phyloP scores from a whole-genome alignment of 2,113 vertebrate species.

The Ammodramus savannarum region DNA sequence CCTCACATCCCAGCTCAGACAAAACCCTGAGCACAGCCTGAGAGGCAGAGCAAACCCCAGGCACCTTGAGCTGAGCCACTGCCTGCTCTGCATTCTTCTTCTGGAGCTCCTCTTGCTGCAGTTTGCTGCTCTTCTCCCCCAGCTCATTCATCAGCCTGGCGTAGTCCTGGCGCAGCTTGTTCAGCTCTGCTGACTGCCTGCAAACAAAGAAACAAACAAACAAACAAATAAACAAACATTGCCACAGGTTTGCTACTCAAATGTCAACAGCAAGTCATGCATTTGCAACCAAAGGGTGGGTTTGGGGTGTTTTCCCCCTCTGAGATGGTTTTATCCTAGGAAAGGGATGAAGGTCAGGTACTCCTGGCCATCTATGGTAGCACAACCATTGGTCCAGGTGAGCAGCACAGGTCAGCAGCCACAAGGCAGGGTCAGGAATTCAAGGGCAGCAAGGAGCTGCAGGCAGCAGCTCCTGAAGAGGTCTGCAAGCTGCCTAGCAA shows the following conservation, averaged over 20 bases:
- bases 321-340: not conserved
- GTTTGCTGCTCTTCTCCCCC: conserved; percentile 84
- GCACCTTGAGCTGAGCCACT: conserved; percentile 84
- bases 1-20: not conserved
- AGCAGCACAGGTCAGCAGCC: not conserved
- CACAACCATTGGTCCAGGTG: not conserved
- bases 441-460: not conserved
- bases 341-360: not conserved
- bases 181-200: conserved; percentile 93
- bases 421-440: not conserved
- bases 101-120: conserved; percentile 94
- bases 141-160: conserved; percentile 88
- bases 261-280: fast-evolving
- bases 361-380: not conserved
- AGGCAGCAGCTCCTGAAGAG: not conserved
- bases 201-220: not conserved
- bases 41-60: not conserved
- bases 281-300: not conserved
- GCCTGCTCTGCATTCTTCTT: conserved; percentile 92
- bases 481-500: not conserved
- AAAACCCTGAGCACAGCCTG: not conserved
- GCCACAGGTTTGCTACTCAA: not conserved
- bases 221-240: not conserved
- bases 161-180: conserved; percentile 90
- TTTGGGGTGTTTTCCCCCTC: not conserved